Evolutionary conservation across 2,113 vertebrate genomes (phyloP), one percentile per base, ranked within the genome.

Genomic region (Sceloporus tristichus): DNA sequence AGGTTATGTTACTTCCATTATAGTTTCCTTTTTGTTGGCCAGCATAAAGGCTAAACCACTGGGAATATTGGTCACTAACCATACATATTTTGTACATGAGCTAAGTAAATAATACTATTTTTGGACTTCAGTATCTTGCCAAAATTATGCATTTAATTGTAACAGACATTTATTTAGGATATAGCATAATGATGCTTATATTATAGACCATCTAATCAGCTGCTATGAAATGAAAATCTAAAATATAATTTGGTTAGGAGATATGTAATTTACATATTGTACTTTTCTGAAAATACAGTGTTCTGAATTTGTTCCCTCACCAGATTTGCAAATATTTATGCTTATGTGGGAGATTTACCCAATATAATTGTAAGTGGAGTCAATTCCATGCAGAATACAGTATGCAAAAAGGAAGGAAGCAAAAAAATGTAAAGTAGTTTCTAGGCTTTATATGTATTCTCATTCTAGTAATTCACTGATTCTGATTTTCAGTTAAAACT

Each of bases 201-300:
- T 81, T 5, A 42, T 40, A 19, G 0, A 0, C 66, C 1, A 1
- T 85, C 9, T 91, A 16, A 54, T 92, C 25, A 59, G 0, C 56
- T 62, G 38, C 62, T 82, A 48, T 66, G 48, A 86, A 53, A 0
- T 83, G 59, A 91, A 87, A 78, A 18, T 21, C 4, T 5, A 13
- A 13, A 2, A 14, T 88, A 1, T 82, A 85, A 59, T 91, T 90
- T 91, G 6, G 65, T 91, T 29, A 85, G 70, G 75, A 91, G 8
- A 27, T 66, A 71, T n/a, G 13, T 53, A 77, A 82, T 16, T 16
- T 66, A 68, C 25, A 1, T 73, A 75, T 65, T 76, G 38, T 78
- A 74, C 27, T 83, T 86, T 27, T 70, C 0, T 56, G 89, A 40
- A 93, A 91, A 83, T n/a, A 8, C 25, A 76, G 16, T 88, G 34